Evolutionary conservation across 1,140 invertebrate genomes (phyloP).

Genomic region (Drosophila lini): DNA sequence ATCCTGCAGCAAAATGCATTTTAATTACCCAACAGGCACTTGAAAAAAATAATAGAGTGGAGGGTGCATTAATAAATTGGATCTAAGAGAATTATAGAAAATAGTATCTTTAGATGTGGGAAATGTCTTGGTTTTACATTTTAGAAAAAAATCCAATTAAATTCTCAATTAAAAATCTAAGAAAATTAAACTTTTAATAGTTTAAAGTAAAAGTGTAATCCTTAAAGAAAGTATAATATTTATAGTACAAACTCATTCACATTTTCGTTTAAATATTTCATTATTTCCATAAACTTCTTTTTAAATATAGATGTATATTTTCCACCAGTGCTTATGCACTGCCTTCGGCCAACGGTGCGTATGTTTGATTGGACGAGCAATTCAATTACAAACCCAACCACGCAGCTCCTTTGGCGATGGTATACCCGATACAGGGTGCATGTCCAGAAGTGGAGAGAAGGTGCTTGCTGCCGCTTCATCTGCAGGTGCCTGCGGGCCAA

Average conservation of each 20-base stretch:
- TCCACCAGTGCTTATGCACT: background rate
- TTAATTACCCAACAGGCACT: conserved; percentile 46
- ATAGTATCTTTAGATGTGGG: too few species aligned
- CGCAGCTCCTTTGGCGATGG: conserved; percentile 5
- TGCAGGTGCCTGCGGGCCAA: conserved; percentile 57
- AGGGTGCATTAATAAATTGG: too few species aligned
- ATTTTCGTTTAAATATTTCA: background rate
- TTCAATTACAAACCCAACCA: conserved; percentile 56
- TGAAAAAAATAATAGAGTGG: background rate
- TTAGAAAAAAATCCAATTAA: background rate
- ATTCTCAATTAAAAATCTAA: too few species aligned
- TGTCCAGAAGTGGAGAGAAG: background rate
- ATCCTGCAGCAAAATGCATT: conserved; percentile 45
- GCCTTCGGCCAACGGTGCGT: conserved; percentile 21
- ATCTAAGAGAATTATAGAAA: background rate
- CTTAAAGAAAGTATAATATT: too few species aligned
- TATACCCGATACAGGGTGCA: background rate
- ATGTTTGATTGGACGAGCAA: conserved; percentile 41
- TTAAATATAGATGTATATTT: background rate
- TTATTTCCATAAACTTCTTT: background rate
- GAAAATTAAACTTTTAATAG: too few species aligned
- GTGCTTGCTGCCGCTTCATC: background rate
- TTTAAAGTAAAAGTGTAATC: too few species aligned
- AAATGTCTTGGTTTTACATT: background rate
- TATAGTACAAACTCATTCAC: too few species aligned